Percentiles rank a stretch among this genome's conserved stretches.
These are phyloP conservation scores for Nematostella vectensis DNA, from an alignment of 92 coral and sea anemone species.

Conservation along the genomic window DNA sequence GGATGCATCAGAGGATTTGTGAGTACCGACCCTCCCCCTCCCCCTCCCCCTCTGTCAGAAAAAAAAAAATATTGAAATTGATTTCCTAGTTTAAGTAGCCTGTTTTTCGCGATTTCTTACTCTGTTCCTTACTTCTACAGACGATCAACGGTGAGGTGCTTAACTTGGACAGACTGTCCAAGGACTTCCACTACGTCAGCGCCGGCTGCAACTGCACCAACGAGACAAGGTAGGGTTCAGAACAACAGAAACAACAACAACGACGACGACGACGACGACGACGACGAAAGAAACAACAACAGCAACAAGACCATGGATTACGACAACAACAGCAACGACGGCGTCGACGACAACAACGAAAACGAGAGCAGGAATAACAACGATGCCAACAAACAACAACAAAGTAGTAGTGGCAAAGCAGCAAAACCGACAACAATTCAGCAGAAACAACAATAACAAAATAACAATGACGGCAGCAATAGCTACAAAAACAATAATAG, in stretches of 20 bases:
- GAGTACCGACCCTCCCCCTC: neutral
- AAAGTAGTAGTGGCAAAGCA: too few species aligned
- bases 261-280: slow-evolving; percentile 50
- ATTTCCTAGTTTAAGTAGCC: too few species aligned
- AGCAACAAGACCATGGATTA: slow-evolving; percentile 52
- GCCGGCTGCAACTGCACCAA: slow-evolving; percentile 55
- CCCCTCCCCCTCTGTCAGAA: too few species aligned
- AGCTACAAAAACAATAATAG: too few species aligned
- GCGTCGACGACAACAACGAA: slow-evolving; percentile 57
- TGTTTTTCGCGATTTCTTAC: too few species aligned
- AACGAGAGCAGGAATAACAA: too few species aligned
- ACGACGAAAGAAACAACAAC: slow-evolving; percentile 53
- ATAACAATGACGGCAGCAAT: too few species aligned
- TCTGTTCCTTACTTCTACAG: too few species aligned
- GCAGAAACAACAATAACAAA: too few species aligned
- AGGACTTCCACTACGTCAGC: slow-evolving; percentile 33
- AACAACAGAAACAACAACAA: slow-evolving; percentile 28
- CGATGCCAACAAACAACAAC: too few species aligned
- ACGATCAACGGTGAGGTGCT: slow-evolving; percentile 60
- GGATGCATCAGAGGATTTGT: slow-evolving; percentile 84
- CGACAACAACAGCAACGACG: slow-evolving; percentile 56
- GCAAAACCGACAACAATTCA: too few species aligned
- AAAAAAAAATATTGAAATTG: too few species aligned
- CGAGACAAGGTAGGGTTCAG: slow-evolving; percentile 23
- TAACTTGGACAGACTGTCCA: slow-evolving; percentile 46